Evolutionary conservation across 2,888 invertebrate species (phyloP), one percentile per base, ranked within the genome.

Genomic region (Poecilobothrus nobilitatus): DNA sequence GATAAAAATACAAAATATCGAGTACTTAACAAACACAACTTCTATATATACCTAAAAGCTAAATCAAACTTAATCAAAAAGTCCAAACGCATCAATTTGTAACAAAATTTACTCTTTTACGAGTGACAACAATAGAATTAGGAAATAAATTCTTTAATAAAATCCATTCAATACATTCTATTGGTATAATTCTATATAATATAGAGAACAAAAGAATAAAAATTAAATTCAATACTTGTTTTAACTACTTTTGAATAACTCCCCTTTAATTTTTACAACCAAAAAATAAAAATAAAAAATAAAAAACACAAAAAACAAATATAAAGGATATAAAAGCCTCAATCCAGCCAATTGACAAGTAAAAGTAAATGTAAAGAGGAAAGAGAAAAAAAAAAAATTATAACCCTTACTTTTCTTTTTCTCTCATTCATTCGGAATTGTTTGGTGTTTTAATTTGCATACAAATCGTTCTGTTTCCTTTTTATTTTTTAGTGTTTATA

Each of bases 381-480:
- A 27, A 27, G 27, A 27, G 27, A 27, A 27, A 27, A 27, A 5
- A 18, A 27, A 27, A 53, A 18, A 8, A 53, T 15, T 18, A 53
- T 53, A 53, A 53, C 15, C 15, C 53, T 53, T 6, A 53, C 5
- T 53, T 53, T 53, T 18, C 12, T 37, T 37, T 37, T 37, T 37
- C 8, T 10, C 12, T 37, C 7, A n/a, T 53, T 12, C 15, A 18
- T 53, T 12, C 2, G 53, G 18, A 53, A 53, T 53, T 53, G n/a
- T 53, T 53, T 53, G 15, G 53, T 53, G 53, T 53, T 18, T 53
- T 53, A 53, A 53, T 53, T 53, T 53, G 53, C 53, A 53, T 53
- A 53, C 53, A 53, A 53, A 53, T 53, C 53, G 53, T n/a, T 18
- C 53, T 53, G n/a, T 18, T 53, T 53, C 41, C 41, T 53, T 53